Base-by-base conservation (phyloP, 2,113 vertebrate species). In the Tyrannus savana region DNA sequence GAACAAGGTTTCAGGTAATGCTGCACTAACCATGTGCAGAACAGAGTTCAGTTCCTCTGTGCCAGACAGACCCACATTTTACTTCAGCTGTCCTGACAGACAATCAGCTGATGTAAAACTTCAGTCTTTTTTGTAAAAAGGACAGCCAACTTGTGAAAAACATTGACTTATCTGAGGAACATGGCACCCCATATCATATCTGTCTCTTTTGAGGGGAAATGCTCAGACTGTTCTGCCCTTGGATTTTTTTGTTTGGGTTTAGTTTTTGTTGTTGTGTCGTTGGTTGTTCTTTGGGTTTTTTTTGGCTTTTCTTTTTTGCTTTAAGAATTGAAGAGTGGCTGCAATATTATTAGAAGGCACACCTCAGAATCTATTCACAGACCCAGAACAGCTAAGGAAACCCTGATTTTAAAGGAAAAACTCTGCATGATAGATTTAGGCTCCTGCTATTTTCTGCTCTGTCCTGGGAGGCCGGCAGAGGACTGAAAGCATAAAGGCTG, bases 141-240 rank as follows among this genome's bases (percentile, higher is more conserved):
- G 27, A 73, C 39, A 78, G 8, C 4, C 8, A 76, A 28, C 14
- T 75, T 33, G 23, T n/a, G 56, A 35, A 53, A 84, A 78, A 27
- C n/a, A 47, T 12, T 22, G 9, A 0, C 13, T 30, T 11, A 30
- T 4, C 39, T 55, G 33, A 74, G 2, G 9, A 72, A 80, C 0
- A 0, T 0, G 1, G 19, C 31, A 35, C 4, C 12, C 6, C 35
- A n/a, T 10, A 12, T 39, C 72, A 14, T 8, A 58, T 31, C 13
- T 25, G 49, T 13, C 9, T 58, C 12, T 64, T 59, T 14, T 44
- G 44, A 72, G 35, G 17, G 14, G 44, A 72, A 76, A 71, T 23
- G 13, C 28, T 78, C 41, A 62, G 10, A 71, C 3, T 47, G 5
- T 47, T 68, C 35, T 68, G 19, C 5, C 15, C 13, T 7, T 17